Evolutionary conservation across 2,113 vertebrate species (phyloP).

Genomic region (Camelus dromedarius): DNA sequence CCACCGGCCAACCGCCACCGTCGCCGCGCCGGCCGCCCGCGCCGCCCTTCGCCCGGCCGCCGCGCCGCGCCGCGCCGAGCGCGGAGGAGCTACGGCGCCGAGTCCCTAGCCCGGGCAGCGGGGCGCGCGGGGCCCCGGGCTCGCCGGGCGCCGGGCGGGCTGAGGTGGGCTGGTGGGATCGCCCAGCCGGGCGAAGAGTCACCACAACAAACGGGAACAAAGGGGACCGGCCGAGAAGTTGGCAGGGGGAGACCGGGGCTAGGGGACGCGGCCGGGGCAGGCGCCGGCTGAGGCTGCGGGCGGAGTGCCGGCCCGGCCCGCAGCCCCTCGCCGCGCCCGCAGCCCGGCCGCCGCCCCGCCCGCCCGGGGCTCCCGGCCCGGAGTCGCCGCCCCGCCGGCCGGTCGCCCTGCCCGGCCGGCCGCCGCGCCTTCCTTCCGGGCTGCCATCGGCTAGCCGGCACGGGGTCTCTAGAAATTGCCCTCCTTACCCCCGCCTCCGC

Average conservation of each 20-base stretch:
- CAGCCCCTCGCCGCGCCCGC: constrained; percentile 4
- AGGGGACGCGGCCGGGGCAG: constrained; percentile 54
- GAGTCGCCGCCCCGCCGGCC: neutral
- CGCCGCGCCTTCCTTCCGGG: constrained; percentile 58
- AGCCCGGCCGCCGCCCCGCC: constrained; percentile 52
- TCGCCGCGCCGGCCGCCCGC: neutral
- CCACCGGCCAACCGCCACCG: neutral
- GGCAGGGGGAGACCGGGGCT: constrained; percentile 59
- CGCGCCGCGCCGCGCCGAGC: constrained; percentile 2
- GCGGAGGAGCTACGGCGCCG: neutral
- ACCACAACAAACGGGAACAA: constrained; percentile 81
- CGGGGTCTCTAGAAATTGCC: neutral
- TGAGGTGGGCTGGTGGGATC: constrained; percentile 67
- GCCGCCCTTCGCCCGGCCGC: neutral
- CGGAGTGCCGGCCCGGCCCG: constrained; percentile 12
- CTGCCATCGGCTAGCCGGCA: neutral
- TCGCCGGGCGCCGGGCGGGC: constrained; percentile 17
- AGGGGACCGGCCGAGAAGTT: constrained; percentile 78
- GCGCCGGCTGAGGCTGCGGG: constrained; percentile 42
- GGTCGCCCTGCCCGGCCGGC: neutral
- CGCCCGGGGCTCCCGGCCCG: constrained; percentile 17
- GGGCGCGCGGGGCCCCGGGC: constrained; percentile 5
- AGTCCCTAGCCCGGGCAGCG: constrained; percentile 34
- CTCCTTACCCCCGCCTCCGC: neutral
- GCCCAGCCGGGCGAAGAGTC: constrained; percentile 69